Evolutionary conservation across 37 sponge, comb jelly and placozoan species (phyloP).

Genomic region (Halichondria panicea): DNA sequence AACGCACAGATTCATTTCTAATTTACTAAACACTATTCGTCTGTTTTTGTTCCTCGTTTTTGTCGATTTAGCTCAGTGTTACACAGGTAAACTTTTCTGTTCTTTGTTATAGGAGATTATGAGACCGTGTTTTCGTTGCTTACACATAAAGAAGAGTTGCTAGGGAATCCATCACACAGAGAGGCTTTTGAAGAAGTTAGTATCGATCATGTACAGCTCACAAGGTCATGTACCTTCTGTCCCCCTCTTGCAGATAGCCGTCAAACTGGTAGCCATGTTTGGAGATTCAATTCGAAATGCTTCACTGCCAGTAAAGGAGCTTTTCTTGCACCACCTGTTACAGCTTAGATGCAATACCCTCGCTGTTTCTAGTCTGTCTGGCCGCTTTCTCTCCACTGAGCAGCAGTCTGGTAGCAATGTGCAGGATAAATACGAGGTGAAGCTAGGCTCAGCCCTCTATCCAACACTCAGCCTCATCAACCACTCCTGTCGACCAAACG

Average conservation of each 20-base stretch:
- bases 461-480: conserved; percentile 64
- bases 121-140: conserved; percentile 33
- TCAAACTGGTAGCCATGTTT: conserved; percentile 3
- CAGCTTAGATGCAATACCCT: conserved; percentile 64
- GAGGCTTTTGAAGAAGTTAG: no score
- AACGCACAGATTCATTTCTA: no score
- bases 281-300: conserved; percentile 16
- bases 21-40: no score
- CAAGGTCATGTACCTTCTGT: no score
- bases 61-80: no score
- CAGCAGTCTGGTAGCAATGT: conserved; percentile 1
- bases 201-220: no score
- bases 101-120: conserved; percentile 12
- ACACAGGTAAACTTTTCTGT: background rate
- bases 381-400: no score
- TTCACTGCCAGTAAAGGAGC: conserved; percentile 1
- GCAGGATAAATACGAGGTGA: conserved; percentile 21
- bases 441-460: conserved; percentile 47
- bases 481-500: conserved; percentile 69
- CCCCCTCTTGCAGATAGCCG: conserved; percentile 27
- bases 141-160: conserved; percentile 36
- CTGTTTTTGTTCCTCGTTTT: no score
- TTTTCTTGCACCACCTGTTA: conserved; percentile 57
- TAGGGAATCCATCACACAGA: background rate
- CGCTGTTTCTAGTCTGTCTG: conserved; percentile 39